Conservation (phyloP, 2,888 invertebrate genomes). For the Creontiades dilutus region DNA sequence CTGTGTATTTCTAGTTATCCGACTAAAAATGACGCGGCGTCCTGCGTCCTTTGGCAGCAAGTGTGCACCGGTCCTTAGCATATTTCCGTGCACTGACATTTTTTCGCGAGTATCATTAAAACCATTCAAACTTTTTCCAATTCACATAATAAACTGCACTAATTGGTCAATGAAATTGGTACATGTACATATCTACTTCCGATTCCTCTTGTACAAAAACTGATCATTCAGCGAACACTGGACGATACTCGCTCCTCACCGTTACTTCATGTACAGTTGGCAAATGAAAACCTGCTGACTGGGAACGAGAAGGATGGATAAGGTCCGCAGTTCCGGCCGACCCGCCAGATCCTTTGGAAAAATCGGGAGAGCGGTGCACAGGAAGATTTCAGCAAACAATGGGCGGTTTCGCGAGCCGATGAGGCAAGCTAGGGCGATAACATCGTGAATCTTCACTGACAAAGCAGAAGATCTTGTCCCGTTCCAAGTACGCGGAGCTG, state of each 20-base stretch:
- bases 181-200: too few relatives aligned
- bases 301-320: not conserved
- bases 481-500: not conserved
- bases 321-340: not conserved
- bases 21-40: too few relatives aligned
- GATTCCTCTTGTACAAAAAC: too few relatives aligned
- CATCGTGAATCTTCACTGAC: constrained; percentile 41
- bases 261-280: constrained; percentile 2
- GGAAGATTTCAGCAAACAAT: constrained; percentile 7
- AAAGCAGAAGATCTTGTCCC: constrained; percentile 40
- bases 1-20: too few relatives aligned
- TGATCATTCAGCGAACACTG: too few relatives aligned
- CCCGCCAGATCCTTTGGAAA: not conserved
- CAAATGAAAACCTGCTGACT: not conserved
- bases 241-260: not conserved
- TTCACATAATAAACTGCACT: too few relatives aligned
- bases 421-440: constrained; percentile 45
- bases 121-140: too few relatives aligned
- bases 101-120: too few relatives aligned
- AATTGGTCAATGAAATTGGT: too few relatives aligned
- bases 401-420: constrained; percentile 33
- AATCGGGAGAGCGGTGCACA: not conserved
- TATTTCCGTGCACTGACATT: too few relatives aligned
- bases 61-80: too few relatives aligned
- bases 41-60: too few relatives aligned